Base-by-base conservation (phyloP, 2,113 vertebrate genomes). In the Oostethus manadensis region DNA sequence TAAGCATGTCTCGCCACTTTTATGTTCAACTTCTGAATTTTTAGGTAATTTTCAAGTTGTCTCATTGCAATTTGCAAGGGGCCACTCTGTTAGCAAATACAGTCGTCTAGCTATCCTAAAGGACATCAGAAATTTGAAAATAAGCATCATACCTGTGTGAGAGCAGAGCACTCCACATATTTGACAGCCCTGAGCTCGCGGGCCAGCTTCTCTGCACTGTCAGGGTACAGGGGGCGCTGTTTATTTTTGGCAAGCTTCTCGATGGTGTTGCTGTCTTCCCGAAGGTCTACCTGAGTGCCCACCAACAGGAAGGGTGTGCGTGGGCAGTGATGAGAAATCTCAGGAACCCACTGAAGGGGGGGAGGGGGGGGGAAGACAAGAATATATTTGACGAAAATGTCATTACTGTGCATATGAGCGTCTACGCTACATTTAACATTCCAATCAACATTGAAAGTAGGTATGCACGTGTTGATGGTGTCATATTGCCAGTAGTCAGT, bases 161-260 rank as follows among this genome's bases (percentile, higher is more conserved):
- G 93, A 6, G 96, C 96, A 70, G 95, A 98, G 84, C 96, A 99
- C 77, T 98, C 95, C 87, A 99, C 96, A 0, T 98, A 99, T 85
- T 99, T 99, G 67, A 99, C 96, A 8, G 96, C 96, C 84, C 92
- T 91, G 75, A 99, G 92, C 72, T 98, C 95, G 17, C 94, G 90
- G 1, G 91, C 92, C 87, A 98, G 90, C 65, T 98, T 98, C 69
- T 99, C 96, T 26, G 95, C 96, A 0, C 91, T 94, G 81, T 99
- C 95, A 13, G 92, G 89, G 70, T 90, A 91, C 53, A 96, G 92
- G 51, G 96, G 96, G 60, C 95, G 94, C 91, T 99, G 96, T 88
- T 99, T 99, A 85, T 99, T 99, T 89, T 99, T 99, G 78, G 96
- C 95, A 83, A 99, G 92, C 81, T 99, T 98, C 85, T 98, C 96